These are phyloP conservation scores for Miniopterus natalensis DNA, from an alignment of 2,113 vertebrate genomes.

Conservation along the genomic window DNA sequence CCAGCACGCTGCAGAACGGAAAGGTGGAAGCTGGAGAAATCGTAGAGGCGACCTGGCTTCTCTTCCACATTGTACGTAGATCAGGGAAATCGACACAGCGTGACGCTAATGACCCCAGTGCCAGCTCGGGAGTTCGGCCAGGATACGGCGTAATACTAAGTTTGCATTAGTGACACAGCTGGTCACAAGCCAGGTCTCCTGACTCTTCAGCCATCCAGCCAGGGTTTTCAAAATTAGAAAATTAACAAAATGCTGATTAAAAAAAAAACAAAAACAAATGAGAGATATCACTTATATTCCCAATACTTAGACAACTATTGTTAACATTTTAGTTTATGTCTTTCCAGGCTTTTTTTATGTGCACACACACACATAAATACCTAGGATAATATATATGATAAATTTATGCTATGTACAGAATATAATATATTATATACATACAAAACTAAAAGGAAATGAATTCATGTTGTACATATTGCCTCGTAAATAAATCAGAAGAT, in stretches of 20 bases:
- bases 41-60: not conserved
- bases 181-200: not conserved
- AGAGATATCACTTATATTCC: not conserved
- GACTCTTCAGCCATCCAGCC: not conserved
- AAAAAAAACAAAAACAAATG: not conserved
- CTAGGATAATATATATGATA: not conserved
- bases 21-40: not conserved
- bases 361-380: not conserved
- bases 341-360: not conserved
- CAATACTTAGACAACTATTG: not conserved
- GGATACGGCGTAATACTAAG: not conserved
- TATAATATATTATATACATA: not conserved
- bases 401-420: not conserved
- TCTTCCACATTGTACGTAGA: not conserved
- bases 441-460: not conserved
- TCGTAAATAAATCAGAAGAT: not conserved
- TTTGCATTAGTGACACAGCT: rapidly evolving
- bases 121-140: not conserved
- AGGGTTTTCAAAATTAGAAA: conserved; percentile 6
- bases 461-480: not conserved
- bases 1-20: not conserved
- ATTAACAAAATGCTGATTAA: not conserved
- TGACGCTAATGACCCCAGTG: not conserved
- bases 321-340: conserved; percentile 37
- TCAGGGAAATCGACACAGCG: not conserved